Conservation (phyloP, 64 coral and sea anemone species). For the Porites lutea region DNA sequence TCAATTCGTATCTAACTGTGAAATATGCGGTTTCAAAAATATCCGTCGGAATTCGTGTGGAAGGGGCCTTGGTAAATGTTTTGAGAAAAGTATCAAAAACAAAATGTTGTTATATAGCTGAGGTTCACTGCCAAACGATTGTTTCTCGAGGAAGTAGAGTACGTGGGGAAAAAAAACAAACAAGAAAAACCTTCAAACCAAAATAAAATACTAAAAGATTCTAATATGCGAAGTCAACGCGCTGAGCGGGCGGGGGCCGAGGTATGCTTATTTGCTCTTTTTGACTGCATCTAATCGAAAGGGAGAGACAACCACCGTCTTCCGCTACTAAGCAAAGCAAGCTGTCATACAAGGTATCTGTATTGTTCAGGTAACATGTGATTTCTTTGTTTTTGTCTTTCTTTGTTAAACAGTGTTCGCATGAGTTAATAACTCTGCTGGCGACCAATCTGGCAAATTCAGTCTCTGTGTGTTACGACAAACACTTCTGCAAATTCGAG, state of each 20-base stretch:
- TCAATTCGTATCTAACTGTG: too few relatives aligned
- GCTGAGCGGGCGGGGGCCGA: not conserved
- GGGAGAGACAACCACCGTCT: not conserved
- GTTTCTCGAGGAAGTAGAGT: too few relatives aligned
- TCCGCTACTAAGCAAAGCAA: conserved; percentile 62
- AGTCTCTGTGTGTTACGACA: not conserved
- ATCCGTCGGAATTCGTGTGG: too few relatives aligned
- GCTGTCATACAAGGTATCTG: conserved; percentile 38
- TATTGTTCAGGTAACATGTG: conserved; percentile 50
- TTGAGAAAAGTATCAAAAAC: too few relatives aligned
- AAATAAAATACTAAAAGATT: not conserved
- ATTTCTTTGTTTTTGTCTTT: conserved; percentile 44
- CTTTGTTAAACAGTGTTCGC: conserved; percentile 9
- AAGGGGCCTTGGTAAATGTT: too few relatives aligned
- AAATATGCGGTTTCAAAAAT: too few relatives aligned
- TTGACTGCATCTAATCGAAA: not conserved
- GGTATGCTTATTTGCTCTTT: conserved; percentile 38
- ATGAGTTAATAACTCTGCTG: not conserved
- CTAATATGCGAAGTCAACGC: not conserved
- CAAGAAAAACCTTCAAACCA: too few relatives aligned
- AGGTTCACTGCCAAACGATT: too few relatives aligned
- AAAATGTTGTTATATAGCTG: too few relatives aligned
- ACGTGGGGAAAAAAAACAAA: too few relatives aligned
- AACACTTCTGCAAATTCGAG: conserved; percentile 49
- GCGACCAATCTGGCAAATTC: not conserved